A percentile compares a stretch with the other conserved stretches of the same genome.
Evolutionary conservation across 2,113 vertebrate species (phyloP).

Genomic region (Cynoglossus semilaevis): DNA sequence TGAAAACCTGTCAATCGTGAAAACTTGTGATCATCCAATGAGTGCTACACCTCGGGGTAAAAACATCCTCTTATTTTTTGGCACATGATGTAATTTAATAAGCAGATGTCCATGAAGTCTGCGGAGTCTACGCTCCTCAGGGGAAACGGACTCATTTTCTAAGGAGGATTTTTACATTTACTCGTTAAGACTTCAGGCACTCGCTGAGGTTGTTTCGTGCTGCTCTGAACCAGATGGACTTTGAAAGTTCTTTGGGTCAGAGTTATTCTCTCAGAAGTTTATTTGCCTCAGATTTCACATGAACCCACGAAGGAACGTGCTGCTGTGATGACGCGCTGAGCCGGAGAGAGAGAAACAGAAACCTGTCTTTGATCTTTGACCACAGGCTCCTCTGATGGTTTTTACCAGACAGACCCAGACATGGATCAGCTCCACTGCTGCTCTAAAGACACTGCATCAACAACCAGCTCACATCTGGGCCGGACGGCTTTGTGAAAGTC

Average conservation of each 20-base stretch:
- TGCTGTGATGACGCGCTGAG: no score
- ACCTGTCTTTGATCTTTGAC: conserved; percentile 14
- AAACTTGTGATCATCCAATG: conserved; percentile 14
- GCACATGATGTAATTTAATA: conserved; percentile 43
- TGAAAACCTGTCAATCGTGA: conserved; percentile 23
- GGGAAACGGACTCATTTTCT: conserved; percentile 2
- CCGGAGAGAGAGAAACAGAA: not conserved
- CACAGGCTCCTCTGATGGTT: not conserved
- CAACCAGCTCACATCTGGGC: not conserved
- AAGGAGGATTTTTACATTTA: conserved; percentile 2
- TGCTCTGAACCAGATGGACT: no score
- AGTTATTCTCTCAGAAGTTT: no score
- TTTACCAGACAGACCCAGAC: no score
- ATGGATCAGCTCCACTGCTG: no score
- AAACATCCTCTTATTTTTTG: conserved; percentile 34
- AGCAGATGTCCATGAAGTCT: conserved; percentile 38
- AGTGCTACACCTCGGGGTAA: conserved; percentile 22
- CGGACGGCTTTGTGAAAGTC: no score
- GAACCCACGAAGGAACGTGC: no score
- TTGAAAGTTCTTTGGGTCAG: no score
- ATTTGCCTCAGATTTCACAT: no score
- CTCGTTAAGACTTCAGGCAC: not conserved
- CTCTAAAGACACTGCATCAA: not conserved
- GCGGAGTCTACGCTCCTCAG: conserved; percentile 25
- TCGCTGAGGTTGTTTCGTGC: no score